A percentile compares a stretch with the other conserved stretches of the same genome.
phyloP scores from a whole-genome alignment of 2,888 invertebrate species.

The Lamellibrachia columna region DNA sequence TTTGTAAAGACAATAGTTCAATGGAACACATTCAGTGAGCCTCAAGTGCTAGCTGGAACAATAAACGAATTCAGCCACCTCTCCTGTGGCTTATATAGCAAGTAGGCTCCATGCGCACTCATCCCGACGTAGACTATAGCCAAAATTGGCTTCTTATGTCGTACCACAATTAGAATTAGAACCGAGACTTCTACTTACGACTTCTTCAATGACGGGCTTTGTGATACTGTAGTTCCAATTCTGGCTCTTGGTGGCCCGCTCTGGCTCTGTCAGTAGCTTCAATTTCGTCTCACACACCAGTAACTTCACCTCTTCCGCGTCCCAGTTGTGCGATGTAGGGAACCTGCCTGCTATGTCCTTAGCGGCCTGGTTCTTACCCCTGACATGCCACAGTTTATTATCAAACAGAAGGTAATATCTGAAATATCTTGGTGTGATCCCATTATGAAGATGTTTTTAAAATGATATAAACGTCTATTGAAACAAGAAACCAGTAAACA shows the following conservation, averaged over 20 bases:
- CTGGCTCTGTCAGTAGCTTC: conserved; percentile 53
- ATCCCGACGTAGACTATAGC: too few relatives aligned
- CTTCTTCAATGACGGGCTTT: conserved; percentile 30
- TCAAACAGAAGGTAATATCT: neutral
- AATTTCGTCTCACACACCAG: conserved; percentile 85
- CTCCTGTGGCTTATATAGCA: too few relatives aligned
- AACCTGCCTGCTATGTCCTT: conserved; percentile 69
- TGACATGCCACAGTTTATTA: conserved; percentile 35
- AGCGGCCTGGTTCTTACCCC: conserved; percentile 65
- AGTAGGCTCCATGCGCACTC: too few relatives aligned
- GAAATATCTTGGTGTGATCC: neutral
- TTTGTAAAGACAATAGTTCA: too few relatives aligned
- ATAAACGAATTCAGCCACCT: too few relatives aligned
- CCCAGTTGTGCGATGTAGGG: conserved; percentile 81
- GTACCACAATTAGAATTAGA: too few relatives aligned
- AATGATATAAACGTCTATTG: neutral
- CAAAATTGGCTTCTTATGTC: too few relatives aligned
- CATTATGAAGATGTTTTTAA: neutral
- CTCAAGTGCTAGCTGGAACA: too few relatives aligned
- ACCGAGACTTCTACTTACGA: conserved; percentile 7
- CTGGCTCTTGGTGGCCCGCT: neutral
- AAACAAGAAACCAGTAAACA: neutral
- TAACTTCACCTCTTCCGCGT: conserved; percentile 83
- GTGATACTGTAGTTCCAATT: conserved; percentile 22
- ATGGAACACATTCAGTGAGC: too few relatives aligned